Base-by-base conservation (phyloP, 1,140 invertebrate genomes). In the Ditylenchus dipsaci region DNA sequence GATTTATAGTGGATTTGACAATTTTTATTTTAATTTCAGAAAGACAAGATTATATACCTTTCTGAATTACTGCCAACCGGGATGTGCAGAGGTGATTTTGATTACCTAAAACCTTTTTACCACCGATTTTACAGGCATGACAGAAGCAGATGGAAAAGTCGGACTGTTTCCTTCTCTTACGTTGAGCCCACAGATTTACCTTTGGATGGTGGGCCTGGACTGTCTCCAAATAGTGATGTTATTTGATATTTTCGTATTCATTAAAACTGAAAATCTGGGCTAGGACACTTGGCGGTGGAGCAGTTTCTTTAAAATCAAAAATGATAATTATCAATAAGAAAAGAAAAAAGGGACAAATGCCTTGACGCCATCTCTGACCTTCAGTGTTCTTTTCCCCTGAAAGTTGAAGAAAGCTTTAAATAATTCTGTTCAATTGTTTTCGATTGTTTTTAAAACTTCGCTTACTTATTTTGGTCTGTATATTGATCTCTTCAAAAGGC, bases 41-140 rank as follows among this genome's bases (percentile, higher is more conserved):
- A 71, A 49, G 77, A 77, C 1, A 70, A 78, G 60, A 29, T 78
- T 1, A 17, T 78, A 1, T 73, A 56, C 23, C n/a, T 78, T 9
- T 62, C 60, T 15, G 61, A 78, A 67, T 67, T 80, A 30, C 5
- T 72, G 30, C 17, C 76, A 1, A 73, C 67, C 33, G 77, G 77
- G n/a, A 67, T 70, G 65, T 78, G 78, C 61, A 47, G 67, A 27
- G 77, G 78, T 17, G 33, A 5, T 38, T n/a, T 38, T 38, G 33
- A 38, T 38, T 38, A 3, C 33, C 33, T 38, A 11, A 38, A 38
- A 38, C 3, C 33, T 5, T 38, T 38, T 38, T n/a, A n/a, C 33
- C 11, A 11, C 3, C 3, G 33, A 11, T 38, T 11, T 38, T 38
- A 38, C 33, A 38, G 33, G 33, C 3, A 47, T 56, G 23, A 57